Evolutionary conservation across 2,113 vertebrate genomes (phyloP).

Genomic region (Hiodon tergisus): DNA sequence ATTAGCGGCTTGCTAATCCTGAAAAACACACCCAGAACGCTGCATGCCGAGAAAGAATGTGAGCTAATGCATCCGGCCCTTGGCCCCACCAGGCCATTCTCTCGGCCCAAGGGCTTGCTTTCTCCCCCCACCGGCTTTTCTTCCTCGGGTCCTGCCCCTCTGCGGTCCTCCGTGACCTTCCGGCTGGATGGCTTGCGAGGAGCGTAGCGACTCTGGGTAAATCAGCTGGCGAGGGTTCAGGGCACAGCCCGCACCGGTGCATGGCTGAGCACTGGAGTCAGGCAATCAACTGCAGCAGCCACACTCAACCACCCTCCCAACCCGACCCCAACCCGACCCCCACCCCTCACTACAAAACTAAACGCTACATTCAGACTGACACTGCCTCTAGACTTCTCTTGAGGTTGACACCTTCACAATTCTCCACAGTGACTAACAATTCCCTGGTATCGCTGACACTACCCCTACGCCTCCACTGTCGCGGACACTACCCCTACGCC

Average conservation of each 20-base stretch:
- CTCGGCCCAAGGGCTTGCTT: background rate
- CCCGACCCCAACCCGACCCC: background rate
- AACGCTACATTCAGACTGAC: background rate
- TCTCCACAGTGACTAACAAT: background rate
- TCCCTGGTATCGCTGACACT: background rate
- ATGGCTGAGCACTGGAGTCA: constrained; percentile 64
- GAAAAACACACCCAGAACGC: background rate
- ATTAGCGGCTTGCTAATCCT: background rate
- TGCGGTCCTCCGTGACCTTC: constrained; percentile 12
- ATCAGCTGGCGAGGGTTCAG: constrained; percentile 69
- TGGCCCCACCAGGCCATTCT: background rate
- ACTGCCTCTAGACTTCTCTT: background rate
- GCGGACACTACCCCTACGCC: background rate
- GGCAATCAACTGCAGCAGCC: constrained; percentile 68
- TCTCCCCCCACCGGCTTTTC: background rate
- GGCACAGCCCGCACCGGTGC: constrained; percentile 67
- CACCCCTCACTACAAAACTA: background rate
- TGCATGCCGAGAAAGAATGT: background rate
- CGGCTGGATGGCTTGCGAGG: constrained; percentile 44
- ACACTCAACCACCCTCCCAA: background rate
- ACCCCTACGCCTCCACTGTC: background rate
- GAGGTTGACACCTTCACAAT: background rate
- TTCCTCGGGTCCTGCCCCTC: background rate
- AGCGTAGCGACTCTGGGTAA: constrained; percentile 56
- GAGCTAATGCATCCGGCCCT: background rate